A percentile compares a stretch with the other conserved stretches of the same genome.
phyloP scores from a whole-genome alignment of 2,113 vertebrate genomes.

The Hiodon tergisus region DNA sequence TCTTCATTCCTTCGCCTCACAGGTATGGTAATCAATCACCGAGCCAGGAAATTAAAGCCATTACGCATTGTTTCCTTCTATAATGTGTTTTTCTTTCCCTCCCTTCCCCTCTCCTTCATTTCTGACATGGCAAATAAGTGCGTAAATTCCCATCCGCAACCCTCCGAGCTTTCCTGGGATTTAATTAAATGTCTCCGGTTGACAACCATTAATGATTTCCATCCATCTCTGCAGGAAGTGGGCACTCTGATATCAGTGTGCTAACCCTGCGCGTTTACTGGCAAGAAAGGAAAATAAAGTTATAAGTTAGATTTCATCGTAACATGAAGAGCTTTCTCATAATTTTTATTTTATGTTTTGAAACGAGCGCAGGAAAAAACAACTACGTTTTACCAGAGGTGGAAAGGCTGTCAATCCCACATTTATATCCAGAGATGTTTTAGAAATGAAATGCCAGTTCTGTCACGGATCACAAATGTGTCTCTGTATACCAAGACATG shows the following conservation, averaged over 20 bases:
- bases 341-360: too few species aligned
- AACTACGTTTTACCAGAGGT: too few species aligned
- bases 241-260: constrained; percentile 28
- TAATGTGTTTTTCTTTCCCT: constrained; percentile 3
- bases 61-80: constrained; percentile 33
- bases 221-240: constrained; percentile 46
- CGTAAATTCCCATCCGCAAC: constrained; percentile 11
- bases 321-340: not conserved
- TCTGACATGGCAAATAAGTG: constrained; percentile 23
- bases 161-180: constrained; percentile 30
- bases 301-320: constrained; percentile 2
- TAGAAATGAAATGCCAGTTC: too few species aligned
- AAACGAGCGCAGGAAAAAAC: too few species aligned
- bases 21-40: constrained; percentile 71
- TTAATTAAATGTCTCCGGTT: constrained; percentile 54
- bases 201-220: constrained; percentile 50
- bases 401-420: too few species aligned
- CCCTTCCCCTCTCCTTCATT: not conserved
- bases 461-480: too few species aligned
- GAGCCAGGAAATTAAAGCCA: constrained; percentile 55
- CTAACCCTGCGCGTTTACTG: constrained; percentile 11
- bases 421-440: too few species aligned
- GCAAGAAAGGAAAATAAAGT: constrained; percentile 11
- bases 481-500: too few species aligned
- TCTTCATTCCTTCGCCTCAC: constrained; percentile 74